Percentiles rank a stretch among this genome's conserved stretches.
Evolutionary conservation across 2,888 invertebrate species (phyloP).

Genomic region (Drosophila rubida): DNA sequence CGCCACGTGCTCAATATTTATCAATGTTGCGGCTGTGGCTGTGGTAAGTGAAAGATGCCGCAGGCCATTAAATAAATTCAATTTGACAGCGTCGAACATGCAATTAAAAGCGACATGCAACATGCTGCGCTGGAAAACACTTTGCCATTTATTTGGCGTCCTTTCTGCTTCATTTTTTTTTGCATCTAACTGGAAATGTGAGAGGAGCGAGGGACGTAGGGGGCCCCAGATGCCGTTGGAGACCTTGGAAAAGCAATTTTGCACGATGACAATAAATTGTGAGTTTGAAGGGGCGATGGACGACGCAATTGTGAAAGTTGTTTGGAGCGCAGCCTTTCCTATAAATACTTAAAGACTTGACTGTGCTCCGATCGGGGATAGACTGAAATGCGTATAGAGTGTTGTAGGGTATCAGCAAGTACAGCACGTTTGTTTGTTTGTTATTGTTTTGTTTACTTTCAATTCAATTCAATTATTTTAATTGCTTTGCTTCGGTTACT

Average conservation of each 20-base stretch:
- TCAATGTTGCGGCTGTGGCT: conserved; percentile 12
- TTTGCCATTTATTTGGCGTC: conserved; percentile 20
- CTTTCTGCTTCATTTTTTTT: neutral
- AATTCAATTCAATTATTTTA: conserved; percentile 25
- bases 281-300: neutral
- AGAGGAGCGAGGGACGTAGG: neutral
- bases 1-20: conserved; percentile 25
- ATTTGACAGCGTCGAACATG: conserved; percentile 51
- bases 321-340: conserved; percentile 21
- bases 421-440: neutral
- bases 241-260: conserved; percentile 63
- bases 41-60: conserved; percentile 37
- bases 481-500: conserved; percentile 36
- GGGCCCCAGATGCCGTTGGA: conserved; percentile 19
- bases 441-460: conserved; percentile 11
- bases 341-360: conserved; percentile 20
- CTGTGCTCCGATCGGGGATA: neutral
- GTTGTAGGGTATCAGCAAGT: conserved; percentile 8
- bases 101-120: conserved; percentile 51
- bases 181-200: conserved; percentile 22
- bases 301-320: conserved; percentile 37
- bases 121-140: conserved; percentile 16
- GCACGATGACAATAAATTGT: conserved; percentile 57
- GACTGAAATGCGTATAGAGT: too few species aligned
- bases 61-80: conserved; percentile 38